Percentiles rank a stretch among this genome's conserved stretches.
Evolutionary conservation across 2,113 vertebrate species (phyloP).

Genomic region (Neodon shergylaensis): DNA sequence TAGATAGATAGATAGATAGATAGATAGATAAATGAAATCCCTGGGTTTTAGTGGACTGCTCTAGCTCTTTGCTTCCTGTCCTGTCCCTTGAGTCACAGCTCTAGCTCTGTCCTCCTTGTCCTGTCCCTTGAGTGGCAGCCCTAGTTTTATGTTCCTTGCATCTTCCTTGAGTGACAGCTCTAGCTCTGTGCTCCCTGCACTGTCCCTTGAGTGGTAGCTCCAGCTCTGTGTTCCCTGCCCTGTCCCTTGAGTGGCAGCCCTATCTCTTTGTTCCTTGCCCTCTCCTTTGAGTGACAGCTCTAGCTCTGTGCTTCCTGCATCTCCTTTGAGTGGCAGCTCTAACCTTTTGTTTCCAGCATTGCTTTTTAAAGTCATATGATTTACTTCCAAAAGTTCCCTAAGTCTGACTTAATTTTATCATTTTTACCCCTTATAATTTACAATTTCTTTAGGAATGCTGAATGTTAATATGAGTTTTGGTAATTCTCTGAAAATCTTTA

Average conservation of each 20-base stretch:
- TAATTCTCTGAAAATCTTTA: neutral
- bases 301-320: neutral
- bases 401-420: slow-evolving; percentile 4
- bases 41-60: neutral
- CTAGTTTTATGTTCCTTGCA: neutral
- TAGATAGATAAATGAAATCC: neutral
- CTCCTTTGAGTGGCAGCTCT: too few species aligned
- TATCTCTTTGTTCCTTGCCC: neutral
- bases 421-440: neutral
- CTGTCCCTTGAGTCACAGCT: neutral
- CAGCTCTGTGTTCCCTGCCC: neutral
- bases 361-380: neutral
- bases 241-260: neutral
- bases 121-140: neutral
- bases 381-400: neutral
- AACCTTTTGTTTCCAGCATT: neutral
- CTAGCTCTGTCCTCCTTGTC: neutral
- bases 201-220: neutral
- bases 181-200: neutral
- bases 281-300: neutral
- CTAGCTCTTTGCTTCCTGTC: neutral
- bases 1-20: too few species aligned
- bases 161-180: neutral
- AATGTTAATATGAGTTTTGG: neutral
- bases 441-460: neutral